Base-by-base conservation (phyloP, 2,888 invertebrate genomes). In the Conistra vaccinii region DNA sequence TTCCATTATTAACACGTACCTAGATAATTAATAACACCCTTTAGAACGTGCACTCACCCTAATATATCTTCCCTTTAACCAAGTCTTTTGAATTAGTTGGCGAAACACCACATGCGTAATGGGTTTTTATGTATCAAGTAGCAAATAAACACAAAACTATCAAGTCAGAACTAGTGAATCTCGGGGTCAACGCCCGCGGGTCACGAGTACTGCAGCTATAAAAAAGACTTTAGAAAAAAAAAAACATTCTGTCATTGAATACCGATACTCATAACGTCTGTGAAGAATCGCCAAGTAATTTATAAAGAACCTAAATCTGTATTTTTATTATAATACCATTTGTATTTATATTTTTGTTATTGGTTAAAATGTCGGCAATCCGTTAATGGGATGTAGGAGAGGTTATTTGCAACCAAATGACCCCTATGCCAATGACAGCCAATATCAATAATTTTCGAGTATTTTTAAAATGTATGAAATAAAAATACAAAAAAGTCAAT, bases 1-100 rank as follows among this genome's bases (percentile, higher is more conserved):
- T 7, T 53, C 1, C 7, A 26, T 20, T 65, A 78, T 74, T 81
- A 81, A 81, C 75, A n/a, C 12, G 17, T 62, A 32, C 23, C 14
- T 66, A 5, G 26, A 55, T 55, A 26, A 69, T 45, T 39, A 55
- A 51, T 71, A 78, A 78, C 10, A 2, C 35, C 35, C 53, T 55
- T 32, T 20, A 29, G 23, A 70, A 23, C 17, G 10, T 23, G 29
- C 68, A 58, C 48, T 42, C 1, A 17, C 7, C 17, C n/a, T 76
- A 39, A 75, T 62, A 10, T 73, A 35, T 55, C 17, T 66, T 32
- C 32, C n/a, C 1, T 12, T 9, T 48, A 55, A 55, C 17, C 42
- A 55, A n/a, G 6, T 5, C 1, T 53, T 53, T n/a, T 53, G 1
- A 10, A 32, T 65, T 53, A 3, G 9, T 10, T 32, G 51, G 5